Evolutionary conservation across 2,113 vertebrate genomes (phyloP).

Genomic region (Lamprotornis superbus): DNA sequence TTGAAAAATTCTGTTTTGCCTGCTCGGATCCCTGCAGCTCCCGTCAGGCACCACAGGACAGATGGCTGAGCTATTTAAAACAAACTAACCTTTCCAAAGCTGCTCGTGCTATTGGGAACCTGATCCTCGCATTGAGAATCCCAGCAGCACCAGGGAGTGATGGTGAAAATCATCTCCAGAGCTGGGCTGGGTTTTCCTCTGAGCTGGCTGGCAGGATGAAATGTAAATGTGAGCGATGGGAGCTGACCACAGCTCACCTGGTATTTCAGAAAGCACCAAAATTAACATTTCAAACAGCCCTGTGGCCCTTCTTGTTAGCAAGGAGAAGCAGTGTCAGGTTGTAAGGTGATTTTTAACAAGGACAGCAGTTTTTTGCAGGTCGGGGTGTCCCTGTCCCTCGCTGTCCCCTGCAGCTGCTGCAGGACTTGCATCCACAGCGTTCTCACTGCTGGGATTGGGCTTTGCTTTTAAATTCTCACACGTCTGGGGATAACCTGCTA

Average conservation of each 20-base stretch:
- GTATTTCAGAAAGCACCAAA: not conserved
- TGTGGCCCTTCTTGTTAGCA: not conserved
- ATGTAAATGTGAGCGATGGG: not conserved
- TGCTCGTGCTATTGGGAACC: constrained; percentile 64
- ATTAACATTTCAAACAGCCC: not conserved
- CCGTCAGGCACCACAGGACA: constrained; percentile 46
- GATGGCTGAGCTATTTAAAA: constrained; percentile 74
- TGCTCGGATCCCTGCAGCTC: constrained; percentile 38
- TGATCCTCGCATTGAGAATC: constrained; percentile 10
- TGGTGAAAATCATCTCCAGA: not conserved
- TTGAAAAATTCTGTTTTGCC: constrained; percentile 50
- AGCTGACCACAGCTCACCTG: not conserved
- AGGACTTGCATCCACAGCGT: rapidly evolving
- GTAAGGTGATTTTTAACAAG: not conserved
- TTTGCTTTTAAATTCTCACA: not conserved
- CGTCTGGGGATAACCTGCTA: not conserved
- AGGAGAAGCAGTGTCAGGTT: not conserved
- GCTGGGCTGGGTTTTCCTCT: not conserved
- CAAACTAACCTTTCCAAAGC: constrained; percentile 69
- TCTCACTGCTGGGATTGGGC: not conserved
- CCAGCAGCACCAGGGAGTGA: not conserved
- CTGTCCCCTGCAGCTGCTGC: not conserved
- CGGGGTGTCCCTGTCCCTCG: rapidly evolving
- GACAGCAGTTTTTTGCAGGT: not conserved
- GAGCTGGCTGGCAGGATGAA: not conserved